Evolutionary conservation across 2,888 invertebrate species (phyloP).

Genomic region (Agriopis leucophaearia): DNA sequence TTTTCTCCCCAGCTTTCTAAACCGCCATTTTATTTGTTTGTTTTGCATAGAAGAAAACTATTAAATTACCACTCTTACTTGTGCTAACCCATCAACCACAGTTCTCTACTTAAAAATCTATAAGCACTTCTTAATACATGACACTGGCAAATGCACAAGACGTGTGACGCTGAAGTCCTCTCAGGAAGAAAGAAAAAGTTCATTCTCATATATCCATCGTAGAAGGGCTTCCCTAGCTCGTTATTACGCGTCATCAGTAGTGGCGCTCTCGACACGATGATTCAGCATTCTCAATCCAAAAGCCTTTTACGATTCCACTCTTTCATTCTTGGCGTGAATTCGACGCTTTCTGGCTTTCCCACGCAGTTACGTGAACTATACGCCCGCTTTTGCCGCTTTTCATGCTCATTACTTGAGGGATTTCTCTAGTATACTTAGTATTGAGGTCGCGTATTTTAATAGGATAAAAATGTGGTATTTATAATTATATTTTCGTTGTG

Average conservation of each 20-base stretch:
- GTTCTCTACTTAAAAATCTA: background rate
- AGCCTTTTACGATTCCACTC: slow-evolving; percentile 79
- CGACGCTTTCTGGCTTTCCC: slow-evolving; percentile 65
- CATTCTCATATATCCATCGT: slow-evolving; percentile 37
- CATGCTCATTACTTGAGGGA: slow-evolving; percentile 32
- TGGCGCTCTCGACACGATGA: slow-evolving; percentile 75
- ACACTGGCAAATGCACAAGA: too few relatives aligned
- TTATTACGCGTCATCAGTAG: slow-evolving; percentile 81
- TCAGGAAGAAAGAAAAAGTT: background rate
- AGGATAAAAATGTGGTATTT: slow-evolving; percentile 1
- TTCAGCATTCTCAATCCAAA: slow-evolving; percentile 83
- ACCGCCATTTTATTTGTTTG: too few relatives aligned
- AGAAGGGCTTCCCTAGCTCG: slow-evolving; percentile 61
- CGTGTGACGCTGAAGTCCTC: too few relatives aligned
- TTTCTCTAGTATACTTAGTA: slow-evolving; percentile 15
- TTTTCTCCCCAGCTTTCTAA: too few relatives aligned
- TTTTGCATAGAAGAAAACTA: too few relatives aligned
- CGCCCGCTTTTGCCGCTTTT: slow-evolving; percentile 37
- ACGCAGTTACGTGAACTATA: slow-evolving; percentile 68
- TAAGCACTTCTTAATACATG: background rate
- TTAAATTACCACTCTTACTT: too few relatives aligned
- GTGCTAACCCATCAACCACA: too few relatives aligned
- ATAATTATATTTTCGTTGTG: too few relatives aligned
- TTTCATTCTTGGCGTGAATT: slow-evolving; percentile 76
- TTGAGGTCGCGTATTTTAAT: slow-evolving; percentile 22